Percentiles rank a stretch among this genome's conserved stretches.
Evolutionary conservation across 2,888 invertebrate genomes (phyloP).

Genomic region (Metellina segmentata): DNA sequence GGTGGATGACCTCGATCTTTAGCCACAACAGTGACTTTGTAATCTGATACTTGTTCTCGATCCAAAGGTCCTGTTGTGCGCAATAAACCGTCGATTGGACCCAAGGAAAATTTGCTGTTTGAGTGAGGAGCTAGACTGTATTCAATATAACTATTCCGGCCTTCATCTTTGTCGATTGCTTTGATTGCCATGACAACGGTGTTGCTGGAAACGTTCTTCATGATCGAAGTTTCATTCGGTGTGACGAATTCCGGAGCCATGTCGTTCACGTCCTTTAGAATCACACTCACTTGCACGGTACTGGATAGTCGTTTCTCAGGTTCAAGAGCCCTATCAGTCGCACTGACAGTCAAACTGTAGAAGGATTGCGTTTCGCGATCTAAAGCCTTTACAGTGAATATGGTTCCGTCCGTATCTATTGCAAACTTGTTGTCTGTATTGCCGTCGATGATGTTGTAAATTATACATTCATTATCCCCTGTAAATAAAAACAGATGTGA

Average conservation of each 20-base stretch:
- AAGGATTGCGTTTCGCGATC: slow-evolving; percentile 91
- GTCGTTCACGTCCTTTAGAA: slow-evolving; percentile 94
- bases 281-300: slow-evolving; percentile 93
- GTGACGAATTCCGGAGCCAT: slow-evolving; percentile 93
- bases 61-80: slow-evolving; percentile 93
- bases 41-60: slow-evolving; percentile 89
- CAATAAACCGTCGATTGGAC: slow-evolving; percentile 92
- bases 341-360: slow-evolving; percentile 92
- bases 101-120: slow-evolving; percentile 88
- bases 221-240: slow-evolving; percentile 87
- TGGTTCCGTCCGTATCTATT: slow-evolving; percentile 91
- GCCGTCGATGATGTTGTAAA: slow-evolving; percentile 90
- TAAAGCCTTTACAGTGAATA: slow-evolving; percentile 87
- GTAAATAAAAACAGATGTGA: slow-evolving; percentile 78
- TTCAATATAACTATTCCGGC: slow-evolving; percentile 93
- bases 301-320: slow-evolving; percentile 89
- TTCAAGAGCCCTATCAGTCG: slow-evolving; percentile 89
- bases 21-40: slow-evolving; percentile 89
- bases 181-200: slow-evolving; percentile 94
- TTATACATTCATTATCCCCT: slow-evolving; percentile 92
- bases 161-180: slow-evolving; percentile 94
- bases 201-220: slow-evolving; percentile 92
- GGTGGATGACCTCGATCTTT: slow-evolving; percentile 93
- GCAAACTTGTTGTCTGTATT: slow-evolving; percentile 90
- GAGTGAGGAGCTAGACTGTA: slow-evolving; percentile 83